phyloP scores from a whole-genome alignment of 23 tunicate species.

The Ascidia mentula region DNA sequence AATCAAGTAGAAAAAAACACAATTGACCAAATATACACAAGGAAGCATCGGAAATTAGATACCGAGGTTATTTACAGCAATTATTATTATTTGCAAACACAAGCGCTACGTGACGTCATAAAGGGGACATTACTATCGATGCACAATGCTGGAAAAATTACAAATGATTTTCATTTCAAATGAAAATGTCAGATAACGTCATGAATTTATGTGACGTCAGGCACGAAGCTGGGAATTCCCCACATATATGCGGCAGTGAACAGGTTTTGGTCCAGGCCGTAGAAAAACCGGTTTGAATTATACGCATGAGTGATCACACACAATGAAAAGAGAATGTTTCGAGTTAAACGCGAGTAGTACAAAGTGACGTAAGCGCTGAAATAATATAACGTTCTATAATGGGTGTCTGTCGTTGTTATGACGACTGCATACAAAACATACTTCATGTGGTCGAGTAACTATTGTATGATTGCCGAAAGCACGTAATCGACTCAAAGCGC shows the following conservation, averaged over 20 bases:
- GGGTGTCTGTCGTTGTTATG: too few species aligned
- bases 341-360: neutral
- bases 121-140: neutral
- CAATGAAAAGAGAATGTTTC: neutral
- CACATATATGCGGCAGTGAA: neutral
- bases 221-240: too few species aligned
- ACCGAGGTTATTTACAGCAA: neutral
- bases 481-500: too few species aligned
- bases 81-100: neutral
- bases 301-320: neutral
- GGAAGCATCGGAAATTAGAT: neutral
- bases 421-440: too few species aligned
- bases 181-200: neutral
- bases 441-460: too few species aligned
- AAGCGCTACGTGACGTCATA: neutral
- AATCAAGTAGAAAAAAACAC: conserved; percentile 5
- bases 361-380: neutral
- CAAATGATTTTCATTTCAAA: neutral
- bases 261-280: neutral
- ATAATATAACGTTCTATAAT: too few species aligned
- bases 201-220: neutral
- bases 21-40: conserved; percentile 1
- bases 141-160: neutral
- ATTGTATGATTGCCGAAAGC: too few species aligned
- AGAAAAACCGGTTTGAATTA: neutral